Percentiles rank a stretch among this genome's conserved stretches.
phyloP scores from a whole-genome alignment of 2,113 vertebrate genomes.

The Azemiops feae region DNA sequence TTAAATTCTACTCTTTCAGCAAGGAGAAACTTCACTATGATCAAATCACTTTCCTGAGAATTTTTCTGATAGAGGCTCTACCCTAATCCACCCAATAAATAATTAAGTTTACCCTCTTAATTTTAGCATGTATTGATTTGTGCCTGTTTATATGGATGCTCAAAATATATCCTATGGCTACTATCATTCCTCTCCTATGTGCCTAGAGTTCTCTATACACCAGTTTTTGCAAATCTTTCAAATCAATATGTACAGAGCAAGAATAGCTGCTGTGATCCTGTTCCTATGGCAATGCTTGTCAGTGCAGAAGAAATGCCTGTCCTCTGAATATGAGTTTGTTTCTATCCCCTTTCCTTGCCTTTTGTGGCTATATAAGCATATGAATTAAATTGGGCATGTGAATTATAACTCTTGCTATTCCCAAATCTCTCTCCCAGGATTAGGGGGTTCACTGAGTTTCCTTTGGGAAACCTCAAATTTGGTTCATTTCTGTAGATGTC shows the following conservation, averaged over 20 bases:
- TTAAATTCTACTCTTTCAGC: neutral
- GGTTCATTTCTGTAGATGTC: neutral
- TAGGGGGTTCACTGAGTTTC: neutral
- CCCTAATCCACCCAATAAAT: neutral
- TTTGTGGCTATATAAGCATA: neutral
- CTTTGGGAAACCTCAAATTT: neutral
- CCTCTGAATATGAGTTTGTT: neutral
- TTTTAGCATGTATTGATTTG: neutral
- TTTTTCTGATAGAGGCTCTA: neutral
- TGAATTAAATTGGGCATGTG: neutral
- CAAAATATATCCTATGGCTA: neutral
- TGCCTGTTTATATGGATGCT: neutral
- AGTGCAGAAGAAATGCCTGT: neutral
- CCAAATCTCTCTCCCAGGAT: neutral
- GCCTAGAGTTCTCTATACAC: neutral
- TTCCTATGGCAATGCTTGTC: neutral
- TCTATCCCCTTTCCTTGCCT: neutral
- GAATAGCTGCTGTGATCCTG: neutral
- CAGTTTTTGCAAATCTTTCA: neutral
- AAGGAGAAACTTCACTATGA: neutral
- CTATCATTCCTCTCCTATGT: neutral
- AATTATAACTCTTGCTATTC: neutral
- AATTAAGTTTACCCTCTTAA: neutral
- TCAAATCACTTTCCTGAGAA: neutral
- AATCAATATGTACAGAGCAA: neutral